phyloP scores from a whole-genome alignment of 2,113 vertebrate genomes.

The Clinocottus analis region DNA sequence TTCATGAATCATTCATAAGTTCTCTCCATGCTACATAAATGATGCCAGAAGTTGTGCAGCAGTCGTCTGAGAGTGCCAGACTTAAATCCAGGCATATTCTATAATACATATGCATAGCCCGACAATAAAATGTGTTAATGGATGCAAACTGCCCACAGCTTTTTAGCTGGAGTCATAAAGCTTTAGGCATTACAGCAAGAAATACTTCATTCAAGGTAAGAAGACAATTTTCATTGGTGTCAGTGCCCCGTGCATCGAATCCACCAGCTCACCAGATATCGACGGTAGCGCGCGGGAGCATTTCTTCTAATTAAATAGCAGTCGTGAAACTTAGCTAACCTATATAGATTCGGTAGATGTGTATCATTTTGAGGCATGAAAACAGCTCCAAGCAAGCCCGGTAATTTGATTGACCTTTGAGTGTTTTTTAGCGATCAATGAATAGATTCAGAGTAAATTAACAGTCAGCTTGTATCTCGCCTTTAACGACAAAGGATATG shows the following conservation, averaged over 20 bases:
- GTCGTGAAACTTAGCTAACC: constrained; percentile 17
- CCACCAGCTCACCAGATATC: constrained; percentile 17
- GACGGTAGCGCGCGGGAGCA: background rate
- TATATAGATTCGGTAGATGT: constrained; percentile 24
- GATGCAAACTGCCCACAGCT: constrained; percentile 57
- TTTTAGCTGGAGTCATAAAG: constrained; percentile 48
- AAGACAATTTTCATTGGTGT: constrained; percentile 27
- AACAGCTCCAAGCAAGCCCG: constrained; percentile 14
- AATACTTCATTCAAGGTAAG: constrained; percentile 48
- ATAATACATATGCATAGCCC: constrained; percentile 30
- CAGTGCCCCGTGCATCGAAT: background rate
- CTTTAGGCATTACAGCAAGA: constrained; percentile 39
- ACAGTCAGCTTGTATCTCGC: constrained; percentile 26
- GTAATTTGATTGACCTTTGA: constrained; percentile 64
- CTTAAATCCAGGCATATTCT: constrained; percentile 36
- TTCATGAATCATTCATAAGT: constrained; percentile 59
- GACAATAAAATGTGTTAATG: constrained; percentile 61
- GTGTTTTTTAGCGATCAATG: constrained; percentile 41
- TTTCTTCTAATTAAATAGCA: constrained; percentile 54
- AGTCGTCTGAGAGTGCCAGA: constrained; percentile 23
- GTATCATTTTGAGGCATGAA: constrained; percentile 26
- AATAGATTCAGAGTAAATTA: constrained; percentile 47
- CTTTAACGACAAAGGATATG: constrained; percentile 39
- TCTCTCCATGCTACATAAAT: constrained; percentile 36
- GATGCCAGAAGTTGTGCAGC: constrained; percentile 50